Conservation (phyloP, 1,140 invertebrate species). For the Ceratosolen solmsi region DNA sequence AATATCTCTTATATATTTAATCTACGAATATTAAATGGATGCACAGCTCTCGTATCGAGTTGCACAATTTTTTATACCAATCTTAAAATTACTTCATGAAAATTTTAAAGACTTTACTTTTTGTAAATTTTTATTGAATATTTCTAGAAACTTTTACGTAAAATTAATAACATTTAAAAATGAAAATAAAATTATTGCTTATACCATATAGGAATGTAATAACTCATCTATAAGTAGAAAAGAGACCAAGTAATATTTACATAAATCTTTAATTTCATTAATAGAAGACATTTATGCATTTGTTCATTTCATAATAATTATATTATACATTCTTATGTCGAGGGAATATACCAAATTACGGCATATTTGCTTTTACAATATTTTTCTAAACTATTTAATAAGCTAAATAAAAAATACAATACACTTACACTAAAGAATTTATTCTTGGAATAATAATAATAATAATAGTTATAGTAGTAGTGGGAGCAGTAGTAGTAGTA, state of each 20-base stretch:
- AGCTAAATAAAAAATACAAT: constrained; percentile 44
- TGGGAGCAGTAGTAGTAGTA: not conserved
- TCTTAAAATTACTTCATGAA: too few species aligned
- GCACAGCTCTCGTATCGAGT: too few species aligned
- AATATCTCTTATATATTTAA: too few species aligned
- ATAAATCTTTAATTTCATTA: constrained; percentile 2
- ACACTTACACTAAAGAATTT: constrained; percentile 35
- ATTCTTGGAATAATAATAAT: constrained; percentile 45
- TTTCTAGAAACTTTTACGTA: too few species aligned
- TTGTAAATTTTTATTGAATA: too few species aligned
- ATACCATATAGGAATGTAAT: too few species aligned
- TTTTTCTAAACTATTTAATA: constrained; percentile 36
- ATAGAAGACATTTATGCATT: not conserved
- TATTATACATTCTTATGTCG: constrained; percentile 25
- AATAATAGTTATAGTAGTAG: constrained; percentile 17
- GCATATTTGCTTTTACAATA: constrained; percentile 22
- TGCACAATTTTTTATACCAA: too few species aligned
- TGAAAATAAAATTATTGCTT: too few species aligned
- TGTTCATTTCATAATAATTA: constrained; percentile 12
- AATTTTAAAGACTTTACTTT: too few species aligned
- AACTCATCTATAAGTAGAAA: too few species aligned
- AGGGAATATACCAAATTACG: not conserved
- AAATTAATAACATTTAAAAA: too few species aligned
- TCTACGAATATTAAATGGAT: too few species aligned
- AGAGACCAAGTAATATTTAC: not conserved